Percentiles rank a stretch among this genome's conserved stretches.
phyloP scores from a whole-genome alignment of 1,140 invertebrate species.

The Zaprionus camerounensis region DNA sequence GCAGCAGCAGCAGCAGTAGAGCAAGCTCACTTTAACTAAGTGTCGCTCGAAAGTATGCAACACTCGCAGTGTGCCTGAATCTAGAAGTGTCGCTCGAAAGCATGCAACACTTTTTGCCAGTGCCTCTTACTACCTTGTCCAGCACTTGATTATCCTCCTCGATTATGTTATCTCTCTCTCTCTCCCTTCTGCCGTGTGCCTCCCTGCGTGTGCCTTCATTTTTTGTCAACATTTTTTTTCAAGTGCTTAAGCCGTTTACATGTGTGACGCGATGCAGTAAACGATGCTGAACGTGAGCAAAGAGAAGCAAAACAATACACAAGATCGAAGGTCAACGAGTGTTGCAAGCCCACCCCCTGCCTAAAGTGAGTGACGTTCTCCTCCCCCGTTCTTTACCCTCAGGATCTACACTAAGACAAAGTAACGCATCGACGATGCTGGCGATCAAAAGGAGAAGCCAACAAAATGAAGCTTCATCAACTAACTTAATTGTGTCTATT shows the following conservation, averaged over 20 bases:
- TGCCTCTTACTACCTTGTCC: constrained; percentile 14
- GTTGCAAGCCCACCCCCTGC: neutral
- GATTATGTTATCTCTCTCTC: constrained; percentile 10
- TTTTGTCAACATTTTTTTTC: constrained; percentile 41
- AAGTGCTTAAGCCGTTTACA: constrained; percentile 24
- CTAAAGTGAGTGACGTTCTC: neutral
- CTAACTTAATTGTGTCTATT: constrained; percentile 22
- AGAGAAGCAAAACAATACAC: constrained; percentile 4
- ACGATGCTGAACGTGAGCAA: constrained; percentile 20
- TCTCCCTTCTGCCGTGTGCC: neutral
- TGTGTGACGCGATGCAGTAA: neutral
- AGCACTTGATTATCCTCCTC: neutral
- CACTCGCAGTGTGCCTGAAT: neutral
- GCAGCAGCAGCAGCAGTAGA: neutral
- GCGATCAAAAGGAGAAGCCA: constrained; percentile 12
- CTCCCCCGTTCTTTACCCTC: neutral
- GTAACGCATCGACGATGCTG: neutral
- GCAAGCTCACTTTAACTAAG: neutral
- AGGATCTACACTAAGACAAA: constrained; percentile 3
- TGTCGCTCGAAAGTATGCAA: constrained; percentile 37
- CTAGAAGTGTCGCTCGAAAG: constrained; percentile 30
- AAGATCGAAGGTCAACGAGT: constrained; percentile 3
- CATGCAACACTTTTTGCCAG: constrained; percentile 32
- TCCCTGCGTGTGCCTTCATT: neutral
- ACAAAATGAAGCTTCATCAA: constrained; percentile 31